A percentile compares a stretch with the other conserved stretches of the same genome.
Conservation (phyloP, 1,140 invertebrate genomes). For the Steinernema feltiae region DNA sequence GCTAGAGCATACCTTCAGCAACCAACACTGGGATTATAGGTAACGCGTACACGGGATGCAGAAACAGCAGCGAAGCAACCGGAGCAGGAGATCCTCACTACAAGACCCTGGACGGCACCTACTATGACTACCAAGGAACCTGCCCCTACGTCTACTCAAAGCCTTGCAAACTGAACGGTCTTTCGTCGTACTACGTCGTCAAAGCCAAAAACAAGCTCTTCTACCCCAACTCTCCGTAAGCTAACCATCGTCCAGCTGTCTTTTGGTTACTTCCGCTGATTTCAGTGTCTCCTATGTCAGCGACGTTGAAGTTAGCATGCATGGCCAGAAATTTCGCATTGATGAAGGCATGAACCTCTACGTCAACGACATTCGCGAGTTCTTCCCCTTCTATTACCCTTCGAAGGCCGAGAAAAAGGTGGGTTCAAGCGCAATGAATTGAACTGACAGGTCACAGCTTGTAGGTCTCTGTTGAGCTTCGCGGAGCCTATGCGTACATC, state of each 20-base stretch:
- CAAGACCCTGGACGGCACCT: conserved; percentile 35
- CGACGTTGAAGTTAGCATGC: conserved; percentile 15
- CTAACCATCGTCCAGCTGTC: neutral
- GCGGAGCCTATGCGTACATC: neutral
- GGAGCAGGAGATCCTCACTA: conserved; percentile 36
- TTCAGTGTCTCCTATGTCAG: neutral
- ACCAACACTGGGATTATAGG: conserved; percentile 10
- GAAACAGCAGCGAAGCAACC: neutral
- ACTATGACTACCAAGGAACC: conserved; percentile 39
- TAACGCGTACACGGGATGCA: conserved; percentile 9
- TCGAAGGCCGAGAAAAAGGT: neutral
- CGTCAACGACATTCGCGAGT: neutral
- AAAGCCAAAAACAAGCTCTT: conserved; percentile 25
- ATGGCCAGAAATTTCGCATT: conserved; percentile 23
- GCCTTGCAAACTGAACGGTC: conserved; percentile 21
- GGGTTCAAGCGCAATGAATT: neutral
- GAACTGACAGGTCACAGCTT: neutral
- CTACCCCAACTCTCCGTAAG: conserved; percentile 19
- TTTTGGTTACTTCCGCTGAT: neutral
- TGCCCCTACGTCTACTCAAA: conserved; percentile 33
- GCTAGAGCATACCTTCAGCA: conserved; percentile 9
- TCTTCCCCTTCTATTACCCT: conserved; percentile 4
- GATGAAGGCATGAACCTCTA: neutral
- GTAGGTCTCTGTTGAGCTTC: neutral
- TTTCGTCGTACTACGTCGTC: conserved; percentile 13